Base-by-base conservation (phyloP, 2,113 vertebrate genomes). In the Mixornis gularis region DNA sequence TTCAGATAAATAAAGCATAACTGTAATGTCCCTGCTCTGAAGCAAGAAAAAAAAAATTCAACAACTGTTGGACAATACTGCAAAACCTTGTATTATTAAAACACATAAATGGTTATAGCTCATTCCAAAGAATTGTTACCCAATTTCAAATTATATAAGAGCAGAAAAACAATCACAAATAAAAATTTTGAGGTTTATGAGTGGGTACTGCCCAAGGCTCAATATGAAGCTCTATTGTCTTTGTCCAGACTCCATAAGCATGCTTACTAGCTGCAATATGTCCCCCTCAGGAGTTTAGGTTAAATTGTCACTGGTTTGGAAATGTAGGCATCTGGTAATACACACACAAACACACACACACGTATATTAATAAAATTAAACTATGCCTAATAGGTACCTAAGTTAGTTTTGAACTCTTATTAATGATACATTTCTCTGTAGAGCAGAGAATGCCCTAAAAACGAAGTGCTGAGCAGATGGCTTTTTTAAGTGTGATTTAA, bases 401-500 rank as follows among this genome's bases (percentile, higher is more conserved):
- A 52, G 26, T 14, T 32, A n/a, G 26, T 46, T 58, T 58, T 82
- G 62, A 89, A 55, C 20, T 41, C 16, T 55, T 59, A 60, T 27
- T 55, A 70, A 87, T 30, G 32, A 55, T 44, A 74, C 7, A 21
- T 15, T 80, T 56, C 38, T 41, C 44, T 60, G 58, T 5, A 78
- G 38, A 87, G 60, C n/a, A 86, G 43, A 89, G 19, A 60, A 30
- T 0, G 0, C 17, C 46, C 64, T 43, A 89, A 83, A 94, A 89
- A 72, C 1, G 4, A 90, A 85, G 13, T 9, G 8, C 17, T 76
- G 17, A 91, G 71, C 69, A 78, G 41, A 90, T 53, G 70, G 52
- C 15, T 63, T 85, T 85, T 84, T 83, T 74, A 44, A 95, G 32
- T 48, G 34, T 64, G 48, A 93, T 81, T 88, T 95, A 95, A 93